Conservation (phyloP, 2,797 vertebrate genomes). For the Anguilla marmorata region DNA sequence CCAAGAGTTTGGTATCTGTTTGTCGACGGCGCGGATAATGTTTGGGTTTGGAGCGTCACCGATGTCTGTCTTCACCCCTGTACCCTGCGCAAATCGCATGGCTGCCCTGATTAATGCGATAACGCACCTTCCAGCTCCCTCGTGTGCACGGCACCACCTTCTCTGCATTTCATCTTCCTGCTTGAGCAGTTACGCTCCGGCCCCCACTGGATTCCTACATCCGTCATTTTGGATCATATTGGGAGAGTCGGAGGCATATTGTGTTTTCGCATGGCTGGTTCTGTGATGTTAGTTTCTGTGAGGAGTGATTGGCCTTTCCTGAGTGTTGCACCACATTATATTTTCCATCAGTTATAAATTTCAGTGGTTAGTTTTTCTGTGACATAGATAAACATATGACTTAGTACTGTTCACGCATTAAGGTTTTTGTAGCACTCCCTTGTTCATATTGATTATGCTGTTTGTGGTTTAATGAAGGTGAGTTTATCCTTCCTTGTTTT, state of each 20-base stretch:
- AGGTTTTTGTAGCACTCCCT: neutral
- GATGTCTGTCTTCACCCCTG: neutral
- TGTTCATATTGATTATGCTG: neutral
- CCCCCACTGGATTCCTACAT: neutral
- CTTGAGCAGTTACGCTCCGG: neutral
- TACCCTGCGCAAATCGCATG: conserved; percentile 17
- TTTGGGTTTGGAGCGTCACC: conserved; percentile 41
- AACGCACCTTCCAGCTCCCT: neutral
- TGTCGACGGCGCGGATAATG: conserved; percentile 32
- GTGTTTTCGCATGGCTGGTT: neutral
- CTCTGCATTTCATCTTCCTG: neutral
- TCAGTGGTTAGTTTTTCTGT: neutral
- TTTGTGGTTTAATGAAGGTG: neutral
- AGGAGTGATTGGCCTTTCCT: neutral
- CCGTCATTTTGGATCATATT: neutral
- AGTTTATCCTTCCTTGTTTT: neutral
- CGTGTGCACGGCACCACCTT: neutral
- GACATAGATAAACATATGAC: neutral
- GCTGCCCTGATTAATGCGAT: neutral
- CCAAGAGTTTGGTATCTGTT: neutral
- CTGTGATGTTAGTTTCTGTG: neutral
- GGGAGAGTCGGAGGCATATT: neutral
- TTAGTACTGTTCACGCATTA: neutral
- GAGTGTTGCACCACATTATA: neutral
- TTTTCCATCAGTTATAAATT: neutral